A percentile compares a stretch with the other conserved stretches of the same genome.
Conservation (phyloP, 2,888 invertebrate species). For the Sphinx pinastri region DNA sequence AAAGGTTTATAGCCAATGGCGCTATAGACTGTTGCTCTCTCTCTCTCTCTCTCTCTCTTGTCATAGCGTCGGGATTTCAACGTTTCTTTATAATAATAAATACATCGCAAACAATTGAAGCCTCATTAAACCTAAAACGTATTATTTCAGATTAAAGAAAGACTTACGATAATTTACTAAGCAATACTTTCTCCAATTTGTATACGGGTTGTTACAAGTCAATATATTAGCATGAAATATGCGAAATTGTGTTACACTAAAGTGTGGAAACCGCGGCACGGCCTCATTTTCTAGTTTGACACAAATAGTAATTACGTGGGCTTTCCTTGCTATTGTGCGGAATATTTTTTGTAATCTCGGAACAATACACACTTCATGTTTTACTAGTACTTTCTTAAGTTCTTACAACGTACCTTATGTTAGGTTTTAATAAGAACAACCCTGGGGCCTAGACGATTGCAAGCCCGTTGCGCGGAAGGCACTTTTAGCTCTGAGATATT, state of each 20-base stretch:
- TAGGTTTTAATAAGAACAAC: not conserved
- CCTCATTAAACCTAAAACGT: too few species aligned
- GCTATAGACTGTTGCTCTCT: too few species aligned
- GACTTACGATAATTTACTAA: too few species aligned
- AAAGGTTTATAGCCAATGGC: too few species aligned
- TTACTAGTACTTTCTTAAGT: not conserved
- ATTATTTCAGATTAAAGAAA: too few species aligned
- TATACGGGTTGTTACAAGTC: too few species aligned
- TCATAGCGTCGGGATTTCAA: too few species aligned
- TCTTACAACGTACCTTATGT: not conserved
- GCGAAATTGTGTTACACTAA: not conserved
- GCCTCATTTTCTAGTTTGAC: constrained; percentile 16
- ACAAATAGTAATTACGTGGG: constrained; percentile 17
- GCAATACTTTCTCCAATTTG: too few species aligned
- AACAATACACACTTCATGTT: constrained; percentile 9
- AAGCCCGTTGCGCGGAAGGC: not conserved
- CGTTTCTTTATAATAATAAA: too few species aligned
- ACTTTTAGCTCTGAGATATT: not conserved
- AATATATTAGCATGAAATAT: too few species aligned
- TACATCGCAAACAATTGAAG: too few species aligned
- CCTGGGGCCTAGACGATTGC: not conserved
- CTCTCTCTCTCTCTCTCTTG: too few species aligned
- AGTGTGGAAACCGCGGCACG: constrained; percentile 1
- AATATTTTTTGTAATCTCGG: constrained; percentile 17
- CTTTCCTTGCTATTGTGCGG: not conserved